Base-by-base conservation (phyloP, 2,797 vertebrate genomes). In the Atherinosoma microstoma region DNA sequence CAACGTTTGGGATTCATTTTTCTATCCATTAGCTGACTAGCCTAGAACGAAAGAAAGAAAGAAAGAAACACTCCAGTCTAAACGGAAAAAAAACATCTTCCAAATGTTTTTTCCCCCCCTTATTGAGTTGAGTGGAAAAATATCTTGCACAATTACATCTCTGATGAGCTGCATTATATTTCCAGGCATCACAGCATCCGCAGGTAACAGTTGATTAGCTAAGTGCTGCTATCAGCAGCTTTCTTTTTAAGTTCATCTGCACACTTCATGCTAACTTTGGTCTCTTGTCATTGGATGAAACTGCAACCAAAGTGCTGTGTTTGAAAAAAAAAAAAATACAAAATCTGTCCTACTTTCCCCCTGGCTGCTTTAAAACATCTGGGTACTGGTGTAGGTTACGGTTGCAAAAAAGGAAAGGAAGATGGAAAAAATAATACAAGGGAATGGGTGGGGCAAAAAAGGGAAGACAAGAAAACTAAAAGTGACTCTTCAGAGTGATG, bases 401-500 rank as follows among this genome's bases (percentile, higher is more conserved):
- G 54, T 16, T 32, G 54, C 29, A 54, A 42, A 18, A 34, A 63
- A 56, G 49, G 27, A 16, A 2, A 24, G 35, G 0, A 47, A 11
- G 12, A 34, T 2, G 15, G 22, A 60, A 32, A 49, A 32, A 22
- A 68, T 15, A 60, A 20, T 18, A 30, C 49, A 15, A 27, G 47
- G 7, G 13, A 34, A 7, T 45, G 69, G 60, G 34, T 24, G 56
- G 20, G 63, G 47, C 8, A 30, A 62, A 62, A 24, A 30, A 29
- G 2, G 27, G 60, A 68, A 34, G 54, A 73, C 35, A 64, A 58
- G 58, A 51, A 58, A 54, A 36, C 22, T 22, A 40, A 76, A 60
- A 70, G 61, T 65, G 67, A 65, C 64, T 9, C 54, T 59, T 63
- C 22, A 78, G 47, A 24, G n/a, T 64, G 65, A 59, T 73, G 45